Percentiles rank a stretch among this genome's conserved stretches.
These are phyloP conservation scores for Echinops telfairi DNA, from an alignment of 2,113 vertebrate genomes.

Conservation along the genomic window DNA sequence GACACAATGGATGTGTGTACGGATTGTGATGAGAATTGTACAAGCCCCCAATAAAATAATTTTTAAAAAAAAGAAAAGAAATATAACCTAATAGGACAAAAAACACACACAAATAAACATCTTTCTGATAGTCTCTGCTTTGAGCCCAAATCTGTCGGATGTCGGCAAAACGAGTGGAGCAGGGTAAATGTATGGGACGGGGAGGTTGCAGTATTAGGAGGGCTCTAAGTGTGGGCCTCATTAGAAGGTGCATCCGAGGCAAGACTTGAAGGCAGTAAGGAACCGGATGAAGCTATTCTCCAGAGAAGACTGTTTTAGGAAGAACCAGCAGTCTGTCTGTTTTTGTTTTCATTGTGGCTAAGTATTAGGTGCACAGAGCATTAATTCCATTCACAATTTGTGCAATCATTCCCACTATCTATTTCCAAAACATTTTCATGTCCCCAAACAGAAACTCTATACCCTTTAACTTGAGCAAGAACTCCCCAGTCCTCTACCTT, in stretches of 20 bases:
- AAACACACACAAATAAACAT: too few species aligned
- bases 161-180: neutral
- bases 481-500: neutral
- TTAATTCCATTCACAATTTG: neutral
- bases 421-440: neutral
- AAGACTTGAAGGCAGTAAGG: neutral
- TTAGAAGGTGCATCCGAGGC: neutral
- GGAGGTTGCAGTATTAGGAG: neutral
- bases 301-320: neutral
- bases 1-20: too few species aligned
- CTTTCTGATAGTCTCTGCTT: too few species aligned
- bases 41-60: too few species aligned
- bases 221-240: too few species aligned
- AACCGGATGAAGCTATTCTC: neutral
- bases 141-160: too few species aligned
- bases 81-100: too few species aligned
- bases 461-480: neutral
- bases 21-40: too few species aligned
- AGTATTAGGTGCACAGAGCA: neutral
- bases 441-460: neutral
- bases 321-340: neutral
- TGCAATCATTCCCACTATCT: neutral
- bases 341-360: neutral
- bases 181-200: rapidly evolving
- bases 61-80: too few species aligned